Conservation (phyloP, 2,888 invertebrate genomes). For the Scaptomyza reducta region DNA sequence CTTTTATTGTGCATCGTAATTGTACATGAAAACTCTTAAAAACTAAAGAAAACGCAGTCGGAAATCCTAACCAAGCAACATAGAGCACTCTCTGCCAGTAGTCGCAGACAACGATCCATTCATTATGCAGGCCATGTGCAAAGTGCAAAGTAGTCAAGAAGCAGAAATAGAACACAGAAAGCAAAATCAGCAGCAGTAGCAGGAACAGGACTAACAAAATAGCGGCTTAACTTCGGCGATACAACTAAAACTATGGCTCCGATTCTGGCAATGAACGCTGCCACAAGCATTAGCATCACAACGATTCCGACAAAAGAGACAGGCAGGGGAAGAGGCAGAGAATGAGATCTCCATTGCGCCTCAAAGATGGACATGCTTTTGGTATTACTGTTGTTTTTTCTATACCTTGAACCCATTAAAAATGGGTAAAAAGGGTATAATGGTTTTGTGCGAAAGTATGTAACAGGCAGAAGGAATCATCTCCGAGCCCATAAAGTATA, state of each 20-base stretch:
- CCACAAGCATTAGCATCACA: conserved; percentile 64
- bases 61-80: conserved; percentile 35
- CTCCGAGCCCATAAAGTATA: too few species aligned
- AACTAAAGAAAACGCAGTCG: conserved; percentile 53
- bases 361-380: conserved; percentile 4
- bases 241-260: conserved; percentile 19
- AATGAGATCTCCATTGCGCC: conserved; percentile 16
- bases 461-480: too few species aligned
- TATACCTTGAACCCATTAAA: too few species aligned
- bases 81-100: conserved; percentile 1
- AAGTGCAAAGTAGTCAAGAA: conserved; percentile 63
- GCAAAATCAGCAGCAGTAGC: conserved; percentile 12
- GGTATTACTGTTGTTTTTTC: background rate
- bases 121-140: conserved; percentile 76
- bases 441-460: too few species aligned
- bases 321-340: background rate
- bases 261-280: conserved; percentile 29
- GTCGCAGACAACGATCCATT: conserved; percentile 45
- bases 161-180: conserved; percentile 18
- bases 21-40: conserved; percentile 47
- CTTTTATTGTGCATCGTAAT: conserved; percentile 62
- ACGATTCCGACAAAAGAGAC: conserved; percentile 39
- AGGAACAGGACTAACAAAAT: conserved; percentile 22
- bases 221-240: background rate
- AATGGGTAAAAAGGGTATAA: too few species aligned